phyloP scores from a whole-genome alignment of 2,113 vertebrate species.

The Dryoscopus gambensis region DNA sequence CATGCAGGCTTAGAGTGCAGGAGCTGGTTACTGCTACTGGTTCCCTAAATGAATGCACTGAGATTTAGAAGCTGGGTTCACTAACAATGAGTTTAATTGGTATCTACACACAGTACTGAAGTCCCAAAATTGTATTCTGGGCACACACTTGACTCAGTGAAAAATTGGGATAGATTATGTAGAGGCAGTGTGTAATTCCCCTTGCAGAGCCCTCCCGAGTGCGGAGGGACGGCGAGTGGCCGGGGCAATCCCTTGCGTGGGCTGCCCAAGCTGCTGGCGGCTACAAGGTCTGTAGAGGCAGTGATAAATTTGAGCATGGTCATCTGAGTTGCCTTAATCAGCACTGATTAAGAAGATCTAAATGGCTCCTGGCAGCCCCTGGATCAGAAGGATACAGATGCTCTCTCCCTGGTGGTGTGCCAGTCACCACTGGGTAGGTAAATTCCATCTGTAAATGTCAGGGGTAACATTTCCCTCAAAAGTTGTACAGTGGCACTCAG shows the following conservation, averaged over 20 bases:
- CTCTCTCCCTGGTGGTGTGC: background rate
- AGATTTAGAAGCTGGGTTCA: background rate
- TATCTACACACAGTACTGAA: constrained; percentile 1
- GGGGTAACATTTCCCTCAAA: background rate
- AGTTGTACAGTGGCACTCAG: background rate
- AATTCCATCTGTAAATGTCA: constrained; percentile 34
- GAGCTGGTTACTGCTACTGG: background rate
- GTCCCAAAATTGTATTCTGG: constrained; percentile 24
- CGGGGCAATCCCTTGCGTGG: background rate
- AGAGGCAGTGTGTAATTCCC: constrained; percentile 9
- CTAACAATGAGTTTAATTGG: constrained; percentile 23
- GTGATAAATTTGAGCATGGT: constrained; percentile 32
- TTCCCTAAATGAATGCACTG: constrained; percentile 10
- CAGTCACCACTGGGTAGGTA: constrained; percentile 2
- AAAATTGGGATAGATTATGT: constrained; percentile 41
- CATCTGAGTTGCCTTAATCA: constrained; percentile 40
- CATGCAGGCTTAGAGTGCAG: background rate
- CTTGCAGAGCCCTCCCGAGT: constrained; percentile 22
- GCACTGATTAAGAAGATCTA: constrained; percentile 50
- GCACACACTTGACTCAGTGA: constrained; percentile 33
- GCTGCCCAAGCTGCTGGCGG: background rate
- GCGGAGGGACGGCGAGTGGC: background rate
- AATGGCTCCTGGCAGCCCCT: constrained; percentile 21
- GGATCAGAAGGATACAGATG: constrained; percentile 5
- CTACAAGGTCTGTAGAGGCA: background rate